phyloP scores from a whole-genome alignment of 2,888 invertebrate genomes.

The Busseola fusca region DNA sequence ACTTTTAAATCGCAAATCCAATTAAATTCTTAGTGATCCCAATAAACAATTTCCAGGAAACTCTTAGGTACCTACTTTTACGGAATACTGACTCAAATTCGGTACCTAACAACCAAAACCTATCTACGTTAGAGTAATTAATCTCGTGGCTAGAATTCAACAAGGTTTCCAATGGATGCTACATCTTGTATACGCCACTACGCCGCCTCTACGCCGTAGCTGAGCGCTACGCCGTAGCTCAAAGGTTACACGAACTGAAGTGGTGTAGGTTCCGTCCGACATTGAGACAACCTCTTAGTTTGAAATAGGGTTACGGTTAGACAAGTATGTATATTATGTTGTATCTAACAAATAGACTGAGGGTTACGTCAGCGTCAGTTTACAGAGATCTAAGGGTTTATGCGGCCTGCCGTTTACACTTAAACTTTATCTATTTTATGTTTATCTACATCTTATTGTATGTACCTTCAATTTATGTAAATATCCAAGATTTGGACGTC shows the following conservation, averaged over 20 bases:
- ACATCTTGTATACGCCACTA: slow-evolving; percentile 27
- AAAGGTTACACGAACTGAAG: slow-evolving; percentile 42
- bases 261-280: slow-evolving; percentile 35
- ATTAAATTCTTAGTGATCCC: not conserved
- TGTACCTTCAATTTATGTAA: no score
- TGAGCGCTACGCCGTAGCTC: slow-evolving; percentile 51
- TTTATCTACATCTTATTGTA: no score
- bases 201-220: slow-evolving; percentile 41
- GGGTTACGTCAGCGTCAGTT: not conserved
- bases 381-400: not conserved
- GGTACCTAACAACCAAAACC: not conserved
- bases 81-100: not conserved
- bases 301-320: slow-evolving; percentile 1
- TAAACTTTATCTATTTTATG: not conserved
- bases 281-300: slow-evolving; percentile 26
- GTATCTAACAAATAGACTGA: slow-evolving; percentile 1
- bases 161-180: slow-evolving; percentile 26
- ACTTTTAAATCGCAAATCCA: not conserved
- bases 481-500: no score
- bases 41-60: slow-evolving; percentile 5
- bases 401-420: not conserved
- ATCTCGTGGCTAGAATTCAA: slow-evolving; percentile 19
- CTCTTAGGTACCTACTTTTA: not conserved
- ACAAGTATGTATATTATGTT: slow-evolving; percentile 10
- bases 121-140: slow-evolving; percentile 17